Conservation (phyloP, 2,888 invertebrate species). For the Volucella zonaria region DNA sequence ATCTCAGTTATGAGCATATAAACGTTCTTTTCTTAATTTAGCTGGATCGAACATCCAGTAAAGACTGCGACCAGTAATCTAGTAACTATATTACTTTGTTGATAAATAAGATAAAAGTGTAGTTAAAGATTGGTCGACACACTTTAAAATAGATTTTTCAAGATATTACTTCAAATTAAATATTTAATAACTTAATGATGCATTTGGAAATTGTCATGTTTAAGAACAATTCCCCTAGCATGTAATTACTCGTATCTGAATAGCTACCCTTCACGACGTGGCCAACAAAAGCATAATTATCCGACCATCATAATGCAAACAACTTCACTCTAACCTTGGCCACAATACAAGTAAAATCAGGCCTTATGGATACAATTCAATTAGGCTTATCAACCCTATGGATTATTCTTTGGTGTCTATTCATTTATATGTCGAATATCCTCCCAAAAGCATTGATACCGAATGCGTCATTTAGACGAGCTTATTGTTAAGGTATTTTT, state of each 20-base stretch:
- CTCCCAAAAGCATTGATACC: background rate
- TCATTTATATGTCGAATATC: background rate
- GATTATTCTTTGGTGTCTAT: slow-evolving; percentile 16
- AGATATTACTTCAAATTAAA: background rate
- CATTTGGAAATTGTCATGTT: slow-evolving; percentile 1
- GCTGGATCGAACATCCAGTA: too few species aligned
- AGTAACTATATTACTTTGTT: too few species aligned
- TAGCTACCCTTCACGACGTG: background rate
- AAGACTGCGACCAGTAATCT: too few species aligned
- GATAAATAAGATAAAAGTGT: too few species aligned
- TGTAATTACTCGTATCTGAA: background rate
- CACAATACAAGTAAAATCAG: slow-evolving; percentile 27
- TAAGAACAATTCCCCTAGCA: background rate
- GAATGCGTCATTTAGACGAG: background rate
- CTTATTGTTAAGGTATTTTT: slow-evolving; percentile 39
- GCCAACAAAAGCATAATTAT: background rate
- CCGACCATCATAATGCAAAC: background rate
- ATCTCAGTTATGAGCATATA: too few species aligned
- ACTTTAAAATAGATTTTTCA: background rate
- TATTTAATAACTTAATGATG: background rate
- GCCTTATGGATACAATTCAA: slow-evolving; percentile 27
- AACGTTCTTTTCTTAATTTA: too few species aligned
- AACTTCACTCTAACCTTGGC: slow-evolving; percentile 34
- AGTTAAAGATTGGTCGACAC: too few species aligned
- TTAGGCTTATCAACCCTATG: slow-evolving; percentile 29